Base-by-base conservation (phyloP, 2,797 vertebrate genomes). In the Microhierax caerulescens region DNA sequence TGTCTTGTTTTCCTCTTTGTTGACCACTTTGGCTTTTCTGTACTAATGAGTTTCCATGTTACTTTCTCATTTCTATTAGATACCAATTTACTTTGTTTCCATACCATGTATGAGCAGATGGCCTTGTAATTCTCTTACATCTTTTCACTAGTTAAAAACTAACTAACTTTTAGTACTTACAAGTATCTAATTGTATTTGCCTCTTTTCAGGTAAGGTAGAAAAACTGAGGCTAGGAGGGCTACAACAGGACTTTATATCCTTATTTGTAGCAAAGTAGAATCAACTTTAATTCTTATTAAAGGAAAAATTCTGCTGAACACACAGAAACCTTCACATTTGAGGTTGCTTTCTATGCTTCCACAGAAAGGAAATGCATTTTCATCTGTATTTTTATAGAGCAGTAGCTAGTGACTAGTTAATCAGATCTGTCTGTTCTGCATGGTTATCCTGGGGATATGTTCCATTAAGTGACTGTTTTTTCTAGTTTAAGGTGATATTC, bases 321-420 rank as follows among this genome's bases (percentile, higher is more conserved):
- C 21, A 24, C 36, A 53, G 50, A 92, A 72, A 28, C 37, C 14
- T 92, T 79, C 48, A 13, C 56, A 76, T 41, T 96, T 92, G 50
- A 65, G 32, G 73, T 90, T 76, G 7, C 25, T 4, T 94, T 93
- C 82, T 85, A 59, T 85, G 16, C 37, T 92, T 78, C n/a, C n/a
- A 13, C 13, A 56, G 54, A 85, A 92, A 80, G 51, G 50, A 86
- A 97, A 50, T 91, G 54, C 79, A 32, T 86, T 84, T 96, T 96
- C 83, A 88, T 45, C 82, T 91, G 15, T 85, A 88, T 92, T 97
- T 97, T 90, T 92, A 74, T 78, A 68, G 48, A 95, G 39, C 30
- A 10, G 39, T 78, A 69, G 34, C 60, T 92, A 77, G 45, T 88
- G 53, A 80, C 74, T 88, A 61, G 61, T 96, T 95, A 92, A 94